phyloP scores from a whole-genome alignment of 2,797 vertebrate genomes.

The Micrastur ruficollis region DNA sequence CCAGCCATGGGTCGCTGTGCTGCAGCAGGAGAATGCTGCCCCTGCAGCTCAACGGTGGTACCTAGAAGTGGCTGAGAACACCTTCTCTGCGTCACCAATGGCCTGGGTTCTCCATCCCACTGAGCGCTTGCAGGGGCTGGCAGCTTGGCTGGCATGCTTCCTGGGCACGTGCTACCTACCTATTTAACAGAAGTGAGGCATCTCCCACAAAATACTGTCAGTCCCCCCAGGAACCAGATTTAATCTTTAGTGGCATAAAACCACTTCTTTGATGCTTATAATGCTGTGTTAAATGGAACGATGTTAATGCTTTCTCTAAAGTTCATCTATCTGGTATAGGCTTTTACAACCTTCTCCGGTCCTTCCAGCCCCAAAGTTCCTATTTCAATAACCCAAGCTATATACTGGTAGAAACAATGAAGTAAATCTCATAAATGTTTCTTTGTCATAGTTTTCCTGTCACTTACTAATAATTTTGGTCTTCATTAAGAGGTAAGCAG shows the following conservation, averaged over 20 bases:
- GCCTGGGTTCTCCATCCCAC: neutral
- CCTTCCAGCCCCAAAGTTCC: neutral
- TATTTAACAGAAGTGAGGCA: neutral
- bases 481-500: neutral
- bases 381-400: neutral
- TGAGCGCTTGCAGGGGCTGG: too few relatives aligned
- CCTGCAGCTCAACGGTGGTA: rapidly evolving
- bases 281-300: neutral
- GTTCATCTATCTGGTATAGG: neutral
- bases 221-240: neutral
- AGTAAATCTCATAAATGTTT: neutral
- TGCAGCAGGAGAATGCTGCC: neutral
- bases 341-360: neutral
- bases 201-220: neutral
- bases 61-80: neutral
- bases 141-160: neutral
- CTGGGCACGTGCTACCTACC: neutral
- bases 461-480: neutral
- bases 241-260: neutral
- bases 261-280: neutral
- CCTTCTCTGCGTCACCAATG: rapidly evolving
- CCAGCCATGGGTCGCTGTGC: rapidly evolving
- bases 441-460: neutral
- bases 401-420: neutral
- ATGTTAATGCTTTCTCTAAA: neutral